Percentiles rank a stretch among this genome's conserved stretches.
Conservation (phyloP, 2,797 vertebrate genomes). For the Denticeps clupeoides region DNA sequence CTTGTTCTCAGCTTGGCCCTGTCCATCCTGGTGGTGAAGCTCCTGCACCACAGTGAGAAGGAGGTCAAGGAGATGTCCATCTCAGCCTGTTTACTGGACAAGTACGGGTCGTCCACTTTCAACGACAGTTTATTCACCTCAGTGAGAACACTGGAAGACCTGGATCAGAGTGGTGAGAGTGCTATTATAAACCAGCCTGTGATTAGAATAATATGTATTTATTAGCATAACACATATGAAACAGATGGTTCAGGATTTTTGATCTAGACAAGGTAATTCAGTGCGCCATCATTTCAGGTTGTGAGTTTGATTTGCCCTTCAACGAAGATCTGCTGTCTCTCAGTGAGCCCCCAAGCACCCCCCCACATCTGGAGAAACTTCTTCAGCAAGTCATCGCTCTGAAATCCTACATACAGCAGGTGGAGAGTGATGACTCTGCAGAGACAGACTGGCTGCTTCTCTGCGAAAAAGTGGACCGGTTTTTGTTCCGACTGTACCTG, state of each 20-base stretch:
- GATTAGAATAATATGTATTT: neutral
- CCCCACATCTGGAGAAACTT: conserved; percentile 54
- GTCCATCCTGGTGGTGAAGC: conserved; percentile 72
- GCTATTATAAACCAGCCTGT: neutral
- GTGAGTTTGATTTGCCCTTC: conserved; percentile 43
- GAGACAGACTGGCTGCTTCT: conserved; percentile 62
- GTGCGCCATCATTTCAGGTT: conserved; percentile 34
- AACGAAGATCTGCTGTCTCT: conserved; percentile 54
- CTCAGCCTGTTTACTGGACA: conserved; percentile 56
- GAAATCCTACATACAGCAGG: conserved; percentile 49
- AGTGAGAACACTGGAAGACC: conserved; percentile 45
- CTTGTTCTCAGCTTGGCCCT: conserved; percentile 73
- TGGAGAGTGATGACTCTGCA: conserved; percentile 41
- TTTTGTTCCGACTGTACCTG: conserved; percentile 68
- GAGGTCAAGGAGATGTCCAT: conserved; percentile 50
- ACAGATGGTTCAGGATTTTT: neutral
- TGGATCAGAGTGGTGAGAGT: conserved; percentile 45
- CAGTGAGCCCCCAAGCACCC: conserved; percentile 35
- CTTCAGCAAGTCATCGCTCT: conserved; percentile 62
- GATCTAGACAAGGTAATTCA: neutral
- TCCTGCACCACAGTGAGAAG: conserved; percentile 58
- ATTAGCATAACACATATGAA: neutral
- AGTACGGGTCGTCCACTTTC: conserved; percentile 51
- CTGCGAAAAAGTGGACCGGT: conserved; percentile 60
- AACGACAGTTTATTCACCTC: conserved; percentile 51